Conservation (phyloP, 2,113 vertebrate species). For the Bagarius yarrelli region DNA sequence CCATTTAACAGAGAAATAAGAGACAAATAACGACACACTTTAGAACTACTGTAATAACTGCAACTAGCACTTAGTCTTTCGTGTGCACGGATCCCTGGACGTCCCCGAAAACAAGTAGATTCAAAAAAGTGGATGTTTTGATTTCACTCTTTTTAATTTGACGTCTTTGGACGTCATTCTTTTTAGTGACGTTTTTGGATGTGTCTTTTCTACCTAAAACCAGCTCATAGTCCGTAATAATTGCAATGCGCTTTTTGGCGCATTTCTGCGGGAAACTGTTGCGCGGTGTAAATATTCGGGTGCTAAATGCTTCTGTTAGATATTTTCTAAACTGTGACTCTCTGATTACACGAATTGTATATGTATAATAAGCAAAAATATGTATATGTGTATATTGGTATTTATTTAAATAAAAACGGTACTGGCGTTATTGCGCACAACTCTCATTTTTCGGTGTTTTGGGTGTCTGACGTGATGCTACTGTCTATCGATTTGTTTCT, state of each 20-base stretch:
- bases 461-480: background rate
- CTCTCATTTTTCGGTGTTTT: constrained; percentile 9
- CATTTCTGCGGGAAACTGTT: constrained; percentile 5
- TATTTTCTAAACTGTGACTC: constrained; percentile 46
- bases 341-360: constrained; percentile 63
- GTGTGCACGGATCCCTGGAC: constrained; percentile 14
- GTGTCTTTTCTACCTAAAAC: background rate
- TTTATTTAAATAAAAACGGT: constrained; percentile 96
- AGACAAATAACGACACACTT: constrained; percentile 10
- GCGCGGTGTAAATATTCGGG: constrained; percentile 38
- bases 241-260: constrained; percentile 6
- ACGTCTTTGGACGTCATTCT: background rate
- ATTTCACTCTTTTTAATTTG: background rate
- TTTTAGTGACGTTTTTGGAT: background rate
- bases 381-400: constrained; percentile 90
- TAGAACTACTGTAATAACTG: constrained; percentile 21
- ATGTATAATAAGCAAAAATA: constrained; percentile 78
- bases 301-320: constrained; percentile 26
- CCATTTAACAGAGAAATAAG: constrained; percentile 64
- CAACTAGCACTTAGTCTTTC: constrained; percentile 57
- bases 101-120: constrained; percentile 31
- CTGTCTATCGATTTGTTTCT: background rate
- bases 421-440: constrained; percentile 22
- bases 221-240: background rate
- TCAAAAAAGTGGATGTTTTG: constrained; percentile 3